These are phyloP conservation scores for Agrotis puta DNA, from an alignment of 2,888 invertebrate species.

Conservation along the genomic window DNA sequence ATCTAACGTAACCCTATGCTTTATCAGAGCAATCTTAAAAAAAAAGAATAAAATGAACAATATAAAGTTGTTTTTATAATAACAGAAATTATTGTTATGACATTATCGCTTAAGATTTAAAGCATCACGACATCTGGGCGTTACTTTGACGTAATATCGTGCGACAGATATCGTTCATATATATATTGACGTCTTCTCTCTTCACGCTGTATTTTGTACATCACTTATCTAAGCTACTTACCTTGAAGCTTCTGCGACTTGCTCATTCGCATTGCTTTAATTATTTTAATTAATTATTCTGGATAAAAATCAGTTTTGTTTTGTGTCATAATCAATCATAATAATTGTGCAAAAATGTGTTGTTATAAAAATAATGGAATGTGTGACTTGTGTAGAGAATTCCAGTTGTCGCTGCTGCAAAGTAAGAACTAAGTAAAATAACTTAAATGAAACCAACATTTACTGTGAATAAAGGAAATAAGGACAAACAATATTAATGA, in stretches of 20 bases:
- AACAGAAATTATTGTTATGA: slow-evolving; percentile 80
- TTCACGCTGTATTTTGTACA: slow-evolving; percentile 86
- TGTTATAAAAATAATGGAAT: slow-evolving; percentile 87
- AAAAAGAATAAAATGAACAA: slow-evolving; percentile 51
- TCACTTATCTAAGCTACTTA: slow-evolving; percentile 89
- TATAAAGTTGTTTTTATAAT: slow-evolving; percentile 75
- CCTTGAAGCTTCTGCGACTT: slow-evolving; percentile 87
- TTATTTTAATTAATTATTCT: slow-evolving; percentile 70
- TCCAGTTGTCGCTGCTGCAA: slow-evolving; percentile 84
- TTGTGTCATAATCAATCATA: slow-evolving; percentile 37
- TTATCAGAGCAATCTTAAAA: slow-evolving; percentile 37
- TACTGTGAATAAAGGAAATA: not conserved
- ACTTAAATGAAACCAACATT: too few species aligned
- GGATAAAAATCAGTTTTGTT: slow-evolving; percentile 50
- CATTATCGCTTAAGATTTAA: slow-evolving; percentile 86
- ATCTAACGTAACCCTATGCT: slow-evolving; percentile 44
- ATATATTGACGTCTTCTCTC: slow-evolving; percentile 86
- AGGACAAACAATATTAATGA: not conserved
- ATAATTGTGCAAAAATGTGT: slow-evolving; percentile 82
- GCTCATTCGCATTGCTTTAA: slow-evolving; percentile 76
- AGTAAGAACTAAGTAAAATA: slow-evolving; percentile 77
- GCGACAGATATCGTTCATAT: slow-evolving; percentile 87
- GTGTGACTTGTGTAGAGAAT: slow-evolving; percentile 88
- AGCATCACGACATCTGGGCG: slow-evolving; percentile 87
- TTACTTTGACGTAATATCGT: slow-evolving; percentile 90